Evolutionary conservation across 1,140 invertebrate genomes (phyloP), one percentile per base, ranked within the genome.

Genomic region (Rhynchophorus ferrugineus): DNA sequence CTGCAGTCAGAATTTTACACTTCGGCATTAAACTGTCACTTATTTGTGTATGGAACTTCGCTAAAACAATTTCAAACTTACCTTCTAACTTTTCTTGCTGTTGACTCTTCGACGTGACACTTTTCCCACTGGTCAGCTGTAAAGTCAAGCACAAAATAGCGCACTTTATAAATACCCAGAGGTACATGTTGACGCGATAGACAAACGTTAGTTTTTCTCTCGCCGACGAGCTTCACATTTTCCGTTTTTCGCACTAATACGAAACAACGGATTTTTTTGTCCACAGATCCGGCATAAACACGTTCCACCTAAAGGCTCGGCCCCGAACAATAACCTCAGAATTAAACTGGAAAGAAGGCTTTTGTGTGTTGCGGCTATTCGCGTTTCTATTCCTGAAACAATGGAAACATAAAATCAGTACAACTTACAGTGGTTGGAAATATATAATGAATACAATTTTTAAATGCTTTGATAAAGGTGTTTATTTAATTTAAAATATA

Each of bases 131-230:
- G 5, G 51, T 42, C 6, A 53, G 44, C 20, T 37, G 33, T 47
- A 53, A n/a, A 46, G 51, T 53, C 44, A 53, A 36, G 37, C 35
- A 53, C 16, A 53, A 17, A 41, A 53, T 33, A 19, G 49, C 35
- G 8, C 51, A 45, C 44, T 53, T 53, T 21, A 53, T 11, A 17
- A 41, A 42, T 39, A 42, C 37, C 36, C 46, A 33, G n/a, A 53
- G 18, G 44, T 35, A 47, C 51, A 53, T 53, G 21, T 47, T 46
- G 38, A 36, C 19, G 14, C 7, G 33, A 36, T n/a, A 39, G 16
- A 35, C 1, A 13, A 17, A 8, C 13, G 19, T 22, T 46, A 18
- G 13, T 7, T 34, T 19, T 17, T 36, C 20, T 44, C 17, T 7
- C 16, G 2, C 14, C 18, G 16, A 14, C 34, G 8, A 39, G 16